Base-by-base conservation (phyloP, 2,113 vertebrate genomes). In the Oreochromis spilurus region DNA sequence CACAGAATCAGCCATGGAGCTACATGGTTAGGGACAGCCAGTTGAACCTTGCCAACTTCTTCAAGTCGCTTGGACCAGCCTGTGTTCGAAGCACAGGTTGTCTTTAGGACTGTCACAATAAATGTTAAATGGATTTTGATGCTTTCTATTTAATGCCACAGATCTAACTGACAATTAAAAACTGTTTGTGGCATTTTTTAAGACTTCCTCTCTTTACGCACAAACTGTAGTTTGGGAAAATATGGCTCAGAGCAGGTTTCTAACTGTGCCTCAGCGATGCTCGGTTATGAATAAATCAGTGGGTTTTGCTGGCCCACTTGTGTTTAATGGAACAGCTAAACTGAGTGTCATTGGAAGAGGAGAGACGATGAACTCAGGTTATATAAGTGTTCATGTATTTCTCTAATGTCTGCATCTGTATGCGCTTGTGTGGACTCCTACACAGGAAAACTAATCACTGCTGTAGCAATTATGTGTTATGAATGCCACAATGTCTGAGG, bases 241-340 rank as follows among this genome's bases (percentile, higher is more conserved):
- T 45, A 70, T n/a, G 17, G 65, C 17, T 57, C 31, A 26, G 40
- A 77, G 62, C 29, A 38, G 48, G 45, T 87, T 91, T 88, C 81
- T 79, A 85, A 77, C 55, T 62, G 52, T 40, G 70, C 45, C 40
- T 60, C 79, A 80, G 43, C 60, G 45, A 85, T 53, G 62, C 82
- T 55, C 7, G 1, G 34, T 88, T 87, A 77, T 88, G 83, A 84
- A 92, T 89, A 90, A 85, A 89, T 89, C 50, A 65, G 16, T 13
- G 17, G n/a, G 67, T 84, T 85, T 83, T 81, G 26, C 43, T 13
- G 80, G 54, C 57, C 82, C 67, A 85, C 87, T 90, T 91, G 80
- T 79, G 79, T 84, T 85, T 87, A 91, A 92, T 90, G 86, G 87
- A 91, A 92, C 83, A 87, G 36, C 79, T 88, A 82, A 93, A 92